A percentile compares a stretch with the other conserved stretches of the same genome.
phyloP scores from a whole-genome alignment of 2,888 invertebrate species.

The Phragmatobia fuliginosa region DNA sequence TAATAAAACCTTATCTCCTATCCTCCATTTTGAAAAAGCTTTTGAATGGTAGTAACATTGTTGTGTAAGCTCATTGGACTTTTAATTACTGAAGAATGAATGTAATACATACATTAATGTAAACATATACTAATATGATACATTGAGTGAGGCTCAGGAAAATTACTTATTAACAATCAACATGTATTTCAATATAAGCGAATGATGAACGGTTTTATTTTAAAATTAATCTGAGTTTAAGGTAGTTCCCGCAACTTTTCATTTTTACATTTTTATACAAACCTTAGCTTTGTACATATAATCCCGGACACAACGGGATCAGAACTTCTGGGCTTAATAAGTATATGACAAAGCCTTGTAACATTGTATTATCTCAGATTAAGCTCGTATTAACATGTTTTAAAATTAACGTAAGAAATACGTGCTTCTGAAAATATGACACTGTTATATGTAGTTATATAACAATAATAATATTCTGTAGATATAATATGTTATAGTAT shows the following conservation, averaged over 20 bases:
- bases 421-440: neutral
- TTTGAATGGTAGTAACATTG: neutral
- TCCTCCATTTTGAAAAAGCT: neutral
- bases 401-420: neutral
- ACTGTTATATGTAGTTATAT: neutral
- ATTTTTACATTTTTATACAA: conserved; percentile 26
- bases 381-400: conserved; percentile 23
- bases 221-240: conserved; percentile 39
- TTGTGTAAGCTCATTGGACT: neutral
- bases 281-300: conserved; percentile 28
- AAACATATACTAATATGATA: neutral
- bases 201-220: conserved; percentile 21
- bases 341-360: conserved; percentile 15
- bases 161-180: neutral
- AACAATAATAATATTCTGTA: neutral
- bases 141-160: neutral
- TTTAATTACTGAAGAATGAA: neutral
- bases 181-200: conserved; percentile 5
- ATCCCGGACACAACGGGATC: conserved; percentile 49
- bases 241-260: conserved; percentile 16
- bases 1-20: too few species aligned
- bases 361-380: neutral
- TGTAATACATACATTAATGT: neutral
- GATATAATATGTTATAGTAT: too few species aligned
- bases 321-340: conserved; percentile 46